A percentile compares a stretch with the other conserved stretches of the same genome.
Evolutionary conservation across 2,888 invertebrate genomes (phyloP).

Genomic region (Nemotelus pantherinus): DNA sequence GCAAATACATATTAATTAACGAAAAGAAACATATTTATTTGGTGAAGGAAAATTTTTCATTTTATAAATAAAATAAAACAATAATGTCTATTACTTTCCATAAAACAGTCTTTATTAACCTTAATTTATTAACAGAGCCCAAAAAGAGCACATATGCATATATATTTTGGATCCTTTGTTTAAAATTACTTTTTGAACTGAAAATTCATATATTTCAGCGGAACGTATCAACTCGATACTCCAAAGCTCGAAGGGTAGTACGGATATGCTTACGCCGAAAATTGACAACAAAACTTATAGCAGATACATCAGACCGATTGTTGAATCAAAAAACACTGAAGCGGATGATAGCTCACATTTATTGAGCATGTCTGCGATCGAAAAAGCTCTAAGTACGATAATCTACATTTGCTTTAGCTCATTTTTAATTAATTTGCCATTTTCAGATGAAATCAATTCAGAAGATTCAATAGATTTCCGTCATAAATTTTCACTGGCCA

Average conservation of each 20-base stretch:
- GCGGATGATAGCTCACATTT: slow-evolving; percentile 56
- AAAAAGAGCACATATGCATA: too few species aligned
- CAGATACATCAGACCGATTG: slow-evolving; percentile 39
- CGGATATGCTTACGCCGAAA: slow-evolving; percentile 55
- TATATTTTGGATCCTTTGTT: too few species aligned
- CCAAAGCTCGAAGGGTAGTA: slow-evolving; percentile 25
- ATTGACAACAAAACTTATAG: slow-evolving; percentile 58
- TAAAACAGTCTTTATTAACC: too few species aligned
- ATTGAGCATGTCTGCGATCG: slow-evolving; percentile 61
- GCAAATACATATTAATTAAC: too few species aligned
- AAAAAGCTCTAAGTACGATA: slow-evolving; percentile 58
- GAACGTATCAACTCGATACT: not conserved
- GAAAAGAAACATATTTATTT: too few species aligned
- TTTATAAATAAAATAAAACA: not conserved
- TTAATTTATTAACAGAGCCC: too few species aligned
- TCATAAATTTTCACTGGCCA: slow-evolving; percentile 45
- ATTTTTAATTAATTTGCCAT: not conserved
- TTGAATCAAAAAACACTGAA: not conserved
- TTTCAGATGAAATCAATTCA: slow-evolving; percentile 56
- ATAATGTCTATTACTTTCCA: not conserved
- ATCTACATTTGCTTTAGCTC: not conserved
- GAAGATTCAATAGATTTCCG: slow-evolving; percentile 55
- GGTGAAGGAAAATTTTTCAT: too few species aligned
- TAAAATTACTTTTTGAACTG: too few species aligned
- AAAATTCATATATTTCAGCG: not conserved